These are phyloP conservation scores for Metalampra italica DNA, from an alignment of 2,888 invertebrate species.

Conservation along the genomic window DNA sequence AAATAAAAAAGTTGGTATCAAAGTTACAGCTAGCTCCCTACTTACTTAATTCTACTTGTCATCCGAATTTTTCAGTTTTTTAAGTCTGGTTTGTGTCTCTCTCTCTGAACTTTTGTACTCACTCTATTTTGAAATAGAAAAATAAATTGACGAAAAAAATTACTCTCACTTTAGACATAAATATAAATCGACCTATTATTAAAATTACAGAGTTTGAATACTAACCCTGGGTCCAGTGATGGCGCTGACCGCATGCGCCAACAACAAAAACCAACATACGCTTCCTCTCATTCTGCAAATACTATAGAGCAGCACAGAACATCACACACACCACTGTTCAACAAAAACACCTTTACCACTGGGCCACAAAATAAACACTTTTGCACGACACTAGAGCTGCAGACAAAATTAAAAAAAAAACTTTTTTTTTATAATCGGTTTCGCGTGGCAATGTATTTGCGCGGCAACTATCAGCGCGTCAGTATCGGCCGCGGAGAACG, in stretches of 20 bases:
- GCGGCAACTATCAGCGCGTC: constrained; percentile 50
- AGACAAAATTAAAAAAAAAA: constrained; percentile 22
- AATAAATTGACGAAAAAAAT: too few species aligned
- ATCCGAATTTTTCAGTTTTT: too few species aligned
- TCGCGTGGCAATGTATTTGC: constrained; percentile 46
- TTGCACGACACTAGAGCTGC: not conserved
- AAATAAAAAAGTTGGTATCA: too few species aligned
- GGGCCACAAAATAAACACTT: constrained; percentile 34
- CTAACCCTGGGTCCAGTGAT: constrained; percentile 72
- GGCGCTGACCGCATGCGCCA: constrained; percentile 72
- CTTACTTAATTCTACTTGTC: too few species aligned
- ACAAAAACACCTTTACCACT: constrained; percentile 24
- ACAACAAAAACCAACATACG: constrained; percentile 59
- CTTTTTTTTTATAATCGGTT: constrained; percentile 16
- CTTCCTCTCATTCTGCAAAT: constrained; percentile 69
- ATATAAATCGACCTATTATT: not conserved
- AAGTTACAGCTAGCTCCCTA: too few species aligned
- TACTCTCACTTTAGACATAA: not conserved
- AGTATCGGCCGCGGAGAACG: constrained; percentile 57
- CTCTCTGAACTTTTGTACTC: too few species aligned
- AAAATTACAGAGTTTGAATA: constrained; percentile 11
- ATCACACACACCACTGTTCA: constrained; percentile 64
- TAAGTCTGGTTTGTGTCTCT: too few species aligned
- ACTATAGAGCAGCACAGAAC: constrained; percentile 64
- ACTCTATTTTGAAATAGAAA: too few species aligned